Evolutionary conservation across 2,113 vertebrate species (phyloP).

Genomic region (Sinocyclocheilus grahami): DNA sequence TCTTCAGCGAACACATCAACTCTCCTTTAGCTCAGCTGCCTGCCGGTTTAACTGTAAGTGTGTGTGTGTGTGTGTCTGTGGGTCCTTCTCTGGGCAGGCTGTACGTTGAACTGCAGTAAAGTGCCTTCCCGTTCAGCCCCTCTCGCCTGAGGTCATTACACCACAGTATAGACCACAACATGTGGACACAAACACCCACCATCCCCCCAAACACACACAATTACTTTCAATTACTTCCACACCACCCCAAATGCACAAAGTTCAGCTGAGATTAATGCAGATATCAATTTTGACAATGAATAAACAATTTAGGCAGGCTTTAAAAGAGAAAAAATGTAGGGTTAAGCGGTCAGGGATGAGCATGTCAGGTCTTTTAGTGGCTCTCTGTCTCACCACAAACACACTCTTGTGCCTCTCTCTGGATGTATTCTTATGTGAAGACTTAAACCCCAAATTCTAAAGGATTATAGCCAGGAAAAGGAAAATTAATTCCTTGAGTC

Average conservation of each 20-base stretch:
- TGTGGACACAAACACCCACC: conserved; percentile 25
- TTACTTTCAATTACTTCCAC: conserved; percentile 2
- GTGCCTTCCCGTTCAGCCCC: conserved; percentile 21
- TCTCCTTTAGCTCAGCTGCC: neutral
- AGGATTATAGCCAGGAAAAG: conserved; percentile 48
- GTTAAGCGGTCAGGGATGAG: neutral
- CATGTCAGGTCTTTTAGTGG: neutral
- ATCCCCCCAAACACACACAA: conserved; percentile 26
- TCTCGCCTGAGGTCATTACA: conserved; percentile 48
- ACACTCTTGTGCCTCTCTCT: neutral
- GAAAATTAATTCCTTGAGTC: conserved; percentile 47
- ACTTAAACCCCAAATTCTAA: conserved; percentile 26
- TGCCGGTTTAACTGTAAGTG: neutral
- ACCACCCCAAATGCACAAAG: conserved; percentile 21
- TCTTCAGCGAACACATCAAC: conserved; percentile 58
- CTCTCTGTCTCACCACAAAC: neutral
- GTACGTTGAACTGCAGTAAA: conserved; percentile 20
- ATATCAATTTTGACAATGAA: conserved; percentile 42
- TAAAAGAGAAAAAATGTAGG: conserved; percentile 2
- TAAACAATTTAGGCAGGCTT: conserved; percentile 14
- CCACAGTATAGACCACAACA: conserved; percentile 41
- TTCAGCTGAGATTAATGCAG: conserved; percentile 30
- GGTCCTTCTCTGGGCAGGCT: conserved; percentile 3
- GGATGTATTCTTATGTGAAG: conserved; percentile 2
- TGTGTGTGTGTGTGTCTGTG: neutral